These are phyloP conservation scores for Stichopus chloronotus DNA, from an alignment of 35 echinoderm and acorn worm species.

Conservation along the genomic window DNA sequence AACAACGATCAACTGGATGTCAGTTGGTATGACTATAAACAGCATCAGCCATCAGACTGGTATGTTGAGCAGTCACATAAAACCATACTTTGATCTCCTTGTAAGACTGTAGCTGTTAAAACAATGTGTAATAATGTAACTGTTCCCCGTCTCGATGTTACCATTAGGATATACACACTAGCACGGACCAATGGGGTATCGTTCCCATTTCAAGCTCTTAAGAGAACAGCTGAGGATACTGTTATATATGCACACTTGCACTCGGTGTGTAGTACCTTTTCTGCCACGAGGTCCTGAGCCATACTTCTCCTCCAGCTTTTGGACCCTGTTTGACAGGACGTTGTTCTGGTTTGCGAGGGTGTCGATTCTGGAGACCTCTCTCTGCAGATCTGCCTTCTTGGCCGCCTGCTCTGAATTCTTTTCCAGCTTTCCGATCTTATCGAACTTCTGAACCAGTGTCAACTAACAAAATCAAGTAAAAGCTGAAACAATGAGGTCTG, in stretches of 20 bases:
- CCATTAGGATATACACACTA: not conserved
- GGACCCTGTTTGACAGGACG: conserved; percentile 6
- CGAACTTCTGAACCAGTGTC: conserved; percentile 56
- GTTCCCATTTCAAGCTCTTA: not conserved
- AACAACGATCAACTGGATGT: too few species aligned
- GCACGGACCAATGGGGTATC: not conserved
- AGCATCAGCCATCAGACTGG: too few species aligned
- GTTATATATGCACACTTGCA: not conserved
- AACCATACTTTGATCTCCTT: too few species aligned
- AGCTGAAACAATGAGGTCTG: not conserved
- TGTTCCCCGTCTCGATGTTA: too few species aligned
- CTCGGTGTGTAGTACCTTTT: conserved; percentile 9
- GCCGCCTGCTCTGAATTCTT: conserved; percentile 30
- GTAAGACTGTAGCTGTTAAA: too few species aligned
- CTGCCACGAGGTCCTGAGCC: conserved; percentile 17
- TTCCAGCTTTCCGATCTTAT: conserved; percentile 48
- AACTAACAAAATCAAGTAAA: conserved; percentile 12
- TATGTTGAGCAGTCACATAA: too few species aligned
- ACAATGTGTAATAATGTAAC: too few species aligned
- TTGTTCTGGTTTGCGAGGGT: conserved; percentile 22
- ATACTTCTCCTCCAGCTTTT: conserved; percentile 55
- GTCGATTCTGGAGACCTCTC: conserved; percentile 30
- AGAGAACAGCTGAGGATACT: not conserved
- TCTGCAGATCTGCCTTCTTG: conserved; percentile 32
- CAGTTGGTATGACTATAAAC: too few species aligned